Evolutionary conservation across 2,888 invertebrate genomes (phyloP), one percentile per base, ranked within the genome.

Genomic region (Lepetodrilus schrolli): DNA sequence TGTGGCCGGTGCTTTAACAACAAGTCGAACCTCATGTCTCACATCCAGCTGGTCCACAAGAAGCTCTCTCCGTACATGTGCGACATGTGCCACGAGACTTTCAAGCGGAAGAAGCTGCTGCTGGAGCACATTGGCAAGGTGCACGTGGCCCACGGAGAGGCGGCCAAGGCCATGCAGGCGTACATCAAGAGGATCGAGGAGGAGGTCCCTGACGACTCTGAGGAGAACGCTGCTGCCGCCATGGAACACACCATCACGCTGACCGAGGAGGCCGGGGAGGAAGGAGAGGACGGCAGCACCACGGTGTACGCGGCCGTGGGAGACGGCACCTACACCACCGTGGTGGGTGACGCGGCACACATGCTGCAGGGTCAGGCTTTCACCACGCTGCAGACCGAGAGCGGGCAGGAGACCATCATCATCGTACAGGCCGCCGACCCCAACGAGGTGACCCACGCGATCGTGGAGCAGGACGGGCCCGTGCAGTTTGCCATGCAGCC

Each of bases 21-120:
- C 81, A 87, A 87, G 73, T 87, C 87, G n/a, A 87, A 87, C 74
- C 78, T 87, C 66, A 87, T 87, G 87, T 87, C 87, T 3, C 87
- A 87, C 75, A 87, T 87, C 58, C 87, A 87, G 77, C 76, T 86
- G 58, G 86, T 86, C 1, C 87, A 87, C 81, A 87, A 87, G 76
- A 86, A 86, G 76, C 78, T 87, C 50, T 84, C 85, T 3, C 87
- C 87, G 0, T 87, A 87, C 78, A 85, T 86, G 78, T 87, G 87
- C 81, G 87, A 87, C 80, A 86, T 87, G 86, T 87, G 87, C 66
- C 87, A 87, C 71, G 87, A 87, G 72, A 85, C 85, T 13, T 87
- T 87, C 78, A 87, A 88, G 70, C 76, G 87, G 20, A 87, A 88
- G 82, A 87, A 86, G 66, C 81, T 86, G 43, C 78, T 87, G 26